Evolutionary conservation across 2,888 invertebrate species (phyloP).

Genomic region (Eumacrocentrus americanus): DNA sequence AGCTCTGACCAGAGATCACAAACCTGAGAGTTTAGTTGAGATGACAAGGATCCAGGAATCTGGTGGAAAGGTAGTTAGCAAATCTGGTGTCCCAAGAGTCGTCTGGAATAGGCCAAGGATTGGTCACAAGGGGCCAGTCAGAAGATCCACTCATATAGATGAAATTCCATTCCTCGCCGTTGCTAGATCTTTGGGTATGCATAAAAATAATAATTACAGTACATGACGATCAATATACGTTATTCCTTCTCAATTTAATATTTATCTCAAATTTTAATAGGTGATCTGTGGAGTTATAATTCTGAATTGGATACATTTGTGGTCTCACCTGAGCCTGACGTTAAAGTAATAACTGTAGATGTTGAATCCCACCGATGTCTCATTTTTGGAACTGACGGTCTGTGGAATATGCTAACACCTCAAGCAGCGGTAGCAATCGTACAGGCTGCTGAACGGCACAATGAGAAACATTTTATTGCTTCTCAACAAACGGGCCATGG

Average conservation of each 20-base stretch:
- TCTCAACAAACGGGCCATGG: conserved; percentile 57
- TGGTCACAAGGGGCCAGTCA: conserved; percentile 85
- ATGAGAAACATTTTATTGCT: conserved; percentile 68
- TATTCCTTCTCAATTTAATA: not conserved
- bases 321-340: conserved; percentile 98
- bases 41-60: conserved; percentile 80
- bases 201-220: conserved; percentile 8
- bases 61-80: conserved; percentile 80
- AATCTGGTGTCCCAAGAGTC: conserved; percentile 90
- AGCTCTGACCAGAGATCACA: conserved; percentile 90
- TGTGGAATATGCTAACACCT: conserved; percentile 94
- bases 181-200: conserved; percentile 83
- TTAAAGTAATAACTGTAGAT: conserved; percentile 83
- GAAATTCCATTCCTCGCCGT: conserved; percentile 96
- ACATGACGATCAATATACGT: not conserved
- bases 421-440: conserved; percentile 85
- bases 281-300: conserved; percentile 98
- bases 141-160: conserved; percentile 88
- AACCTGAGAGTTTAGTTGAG: conserved; percentile 88
- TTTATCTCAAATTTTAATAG: conserved; percentile 53
- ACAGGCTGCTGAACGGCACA: conserved; percentile 79
- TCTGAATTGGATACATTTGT: conserved; percentile 88
- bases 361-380: conserved; percentile 72
- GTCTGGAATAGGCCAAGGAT: conserved; percentile 94
- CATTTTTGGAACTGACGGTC: conserved; percentile 94